These are phyloP conservation scores for Metopolophium dirhodum DNA, from an alignment of 1,140 invertebrate genomes.

Conservation along the genomic window DNA sequence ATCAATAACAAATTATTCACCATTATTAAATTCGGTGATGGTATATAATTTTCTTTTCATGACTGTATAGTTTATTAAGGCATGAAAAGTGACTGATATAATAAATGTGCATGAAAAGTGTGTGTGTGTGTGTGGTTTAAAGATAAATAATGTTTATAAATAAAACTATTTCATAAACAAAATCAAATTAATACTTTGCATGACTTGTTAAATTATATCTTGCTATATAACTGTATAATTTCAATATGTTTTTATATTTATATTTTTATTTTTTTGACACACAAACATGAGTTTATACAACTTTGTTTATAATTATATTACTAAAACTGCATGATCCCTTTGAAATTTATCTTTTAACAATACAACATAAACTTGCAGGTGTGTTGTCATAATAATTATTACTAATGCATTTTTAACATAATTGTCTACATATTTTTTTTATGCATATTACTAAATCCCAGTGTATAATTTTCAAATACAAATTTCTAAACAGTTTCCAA, in stretches of 20 bases:
- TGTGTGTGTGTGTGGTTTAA: not conserved
- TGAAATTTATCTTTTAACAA: slow-evolving; percentile 22
- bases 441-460: not conserved
- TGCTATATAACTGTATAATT: slow-evolving; percentile 20
- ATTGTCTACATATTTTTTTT: not conserved
- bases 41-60: not conserved
- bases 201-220: not conserved
- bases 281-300: slow-evolving; percentile 53
- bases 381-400: not conserved
- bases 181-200: slow-evolving; percentile 39
- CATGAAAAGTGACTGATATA: slow-evolving; percentile 21
- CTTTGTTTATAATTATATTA: not conserved
- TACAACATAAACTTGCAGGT: not conserved
- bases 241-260: slow-evolving; percentile 15
- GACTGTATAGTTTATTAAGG: not conserved
- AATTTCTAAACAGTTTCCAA: not conserved
- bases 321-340: slow-evolving; percentile 48
- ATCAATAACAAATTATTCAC: not conserved
- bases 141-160: slow-evolving; percentile 3
- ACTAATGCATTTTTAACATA: not conserved
- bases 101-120: slow-evolving; percentile 33
- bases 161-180: not conserved
- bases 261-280: slow-evolving; percentile 45
- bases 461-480: not conserved
- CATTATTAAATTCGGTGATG: slow-evolving; percentile 18